phyloP scores from a whole-genome alignment of 2,113 vertebrate genomes.

The Tupaia tana region DNA sequence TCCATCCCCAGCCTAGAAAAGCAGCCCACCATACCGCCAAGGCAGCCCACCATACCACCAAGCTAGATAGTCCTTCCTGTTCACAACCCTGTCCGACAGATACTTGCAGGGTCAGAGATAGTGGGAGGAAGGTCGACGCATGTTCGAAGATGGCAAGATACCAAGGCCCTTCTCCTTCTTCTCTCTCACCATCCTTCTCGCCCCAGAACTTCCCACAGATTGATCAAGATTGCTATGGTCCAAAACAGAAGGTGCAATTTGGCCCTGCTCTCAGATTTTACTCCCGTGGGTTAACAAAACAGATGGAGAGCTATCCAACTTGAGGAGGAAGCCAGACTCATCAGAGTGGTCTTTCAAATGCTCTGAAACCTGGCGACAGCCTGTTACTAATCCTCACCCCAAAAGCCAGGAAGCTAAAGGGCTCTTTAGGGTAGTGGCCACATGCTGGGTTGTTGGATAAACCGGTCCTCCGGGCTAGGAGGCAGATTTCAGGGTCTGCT shows the following conservation, averaged over 20 bases:
- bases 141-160: constrained; percentile 1
- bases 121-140: neutral
- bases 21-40: neutral
- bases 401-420: neutral
- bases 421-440: neutral
- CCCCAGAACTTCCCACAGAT: neutral
- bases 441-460: neutral
- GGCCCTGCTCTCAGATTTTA: neutral
- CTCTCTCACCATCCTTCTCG: neutral
- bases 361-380: neutral
- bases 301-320: constrained; percentile 29
- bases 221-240: constrained; percentile 25
- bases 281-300: neutral
- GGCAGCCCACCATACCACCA: neutral
- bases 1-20: neutral
- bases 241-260: constrained; percentile 54
- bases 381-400: neutral
- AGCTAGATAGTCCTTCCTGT: neutral
- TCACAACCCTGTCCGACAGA: neutral
- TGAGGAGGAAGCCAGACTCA: neutral
- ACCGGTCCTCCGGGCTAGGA: neutral
- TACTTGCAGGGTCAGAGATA: neutral
- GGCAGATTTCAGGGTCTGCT: neutral
- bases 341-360: neutral
- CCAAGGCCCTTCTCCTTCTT: neutral